Percentiles rank a stretch among this genome's conserved stretches.
phyloP scores from a whole-genome alignment of 1,140 invertebrate species.

The Tetranychus cinnabarinus region DNA sequence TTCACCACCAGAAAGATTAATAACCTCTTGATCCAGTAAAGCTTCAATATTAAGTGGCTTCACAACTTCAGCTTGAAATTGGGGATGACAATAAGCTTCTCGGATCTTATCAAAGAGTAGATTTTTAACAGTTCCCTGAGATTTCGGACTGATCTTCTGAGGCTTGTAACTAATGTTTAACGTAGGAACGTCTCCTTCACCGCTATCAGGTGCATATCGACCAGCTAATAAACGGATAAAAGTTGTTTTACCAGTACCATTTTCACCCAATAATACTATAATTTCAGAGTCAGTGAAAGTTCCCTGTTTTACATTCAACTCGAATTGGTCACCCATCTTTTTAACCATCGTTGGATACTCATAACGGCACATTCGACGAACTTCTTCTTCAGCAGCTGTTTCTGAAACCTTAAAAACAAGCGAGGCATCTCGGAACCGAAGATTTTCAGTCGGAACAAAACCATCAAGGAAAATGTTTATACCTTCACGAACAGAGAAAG shows the following conservation, averaged over 20 bases:
- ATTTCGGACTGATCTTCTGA: constrained; percentile 97
- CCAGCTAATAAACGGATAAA: constrained; percentile 97
- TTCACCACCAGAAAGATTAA: constrained; percentile 97
- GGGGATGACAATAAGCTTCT: constrained; percentile 88
- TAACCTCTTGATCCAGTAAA: constrained; percentile 86
- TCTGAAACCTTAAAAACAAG: constrained; percentile 95
- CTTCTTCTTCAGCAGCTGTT: constrained; percentile 86
- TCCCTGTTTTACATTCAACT: constrained; percentile 53
- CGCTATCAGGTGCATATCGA: constrained; percentile 69
- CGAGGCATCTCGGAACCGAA: constrained; percentile 87
- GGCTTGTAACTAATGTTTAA: constrained; percentile 98
- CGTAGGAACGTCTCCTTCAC: constrained; percentile 61
- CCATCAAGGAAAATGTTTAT: constrained; percentile 99
- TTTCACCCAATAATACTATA: constrained; percentile 90
- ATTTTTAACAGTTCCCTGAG: constrained; percentile 67
- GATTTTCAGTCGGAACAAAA: constrained; percentile 96
- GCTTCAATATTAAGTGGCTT: constrained; percentile 94
- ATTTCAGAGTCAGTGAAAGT: constrained; percentile 99
- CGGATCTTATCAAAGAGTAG: constrained; percentile 85
- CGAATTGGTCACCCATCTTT: constrained; percentile 52
- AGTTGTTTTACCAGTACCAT: constrained; percentile 98
- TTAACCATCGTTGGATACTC: constrained; percentile 62
- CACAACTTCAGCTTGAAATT: constrained; percentile 97
- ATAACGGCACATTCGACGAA: constrained; percentile 85
- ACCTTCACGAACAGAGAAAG: constrained; percentile 94